A percentile compares a stretch with the other conserved stretches of the same genome.
Evolutionary conservation across 2,888 invertebrate species (phyloP).

Genomic region (Tholera decimalis): DNA sequence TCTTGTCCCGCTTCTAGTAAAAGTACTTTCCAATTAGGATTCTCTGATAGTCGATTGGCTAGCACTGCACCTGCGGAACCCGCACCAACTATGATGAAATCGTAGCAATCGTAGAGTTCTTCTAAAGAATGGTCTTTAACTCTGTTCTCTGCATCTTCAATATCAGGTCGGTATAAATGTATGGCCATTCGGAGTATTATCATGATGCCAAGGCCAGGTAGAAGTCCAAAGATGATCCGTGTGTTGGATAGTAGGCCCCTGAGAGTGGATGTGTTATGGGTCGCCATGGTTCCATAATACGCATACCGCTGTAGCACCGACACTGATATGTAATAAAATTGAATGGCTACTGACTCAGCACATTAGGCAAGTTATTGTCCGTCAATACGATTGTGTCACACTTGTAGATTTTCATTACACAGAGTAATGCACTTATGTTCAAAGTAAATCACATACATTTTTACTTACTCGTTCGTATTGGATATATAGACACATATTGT

Average conservation of each 20-base stretch:
- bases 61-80: slow-evolving; percentile 96
- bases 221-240: slow-evolving; percentile 92
- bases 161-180: slow-evolving; percentile 93
- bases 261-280: slow-evolving; percentile 72
- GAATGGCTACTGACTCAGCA: slow-evolving; percentile 71
- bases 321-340: slow-evolving; percentile 59
- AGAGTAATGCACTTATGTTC: slow-evolving; percentile 68
- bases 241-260: slow-evolving; percentile 90
- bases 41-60: slow-evolving; percentile 95
- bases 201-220: slow-evolving; percentile 93
- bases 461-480: too few species aligned
- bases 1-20: slow-evolving; percentile 96
- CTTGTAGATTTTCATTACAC: slow-evolving; percentile 47
- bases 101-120: slow-evolving; percentile 92
- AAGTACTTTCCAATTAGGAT: slow-evolving; percentile 93
- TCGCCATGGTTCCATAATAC: slow-evolving; percentile 74
- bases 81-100: slow-evolving; percentile 95
- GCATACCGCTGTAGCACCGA: slow-evolving; percentile 44
- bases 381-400: slow-evolving; percentile 60
- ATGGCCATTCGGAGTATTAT: slow-evolving; percentile 93
- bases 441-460: background rate
- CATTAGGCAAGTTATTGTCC: slow-evolving; percentile 73
- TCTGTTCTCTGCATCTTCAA: slow-evolving; percentile 93
- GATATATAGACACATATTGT: too few species aligned
- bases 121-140: slow-evolving; percentile 90